phyloP scores from a whole-genome alignment of 2,797 vertebrate genomes.

The Scleropages formosus region DNA sequence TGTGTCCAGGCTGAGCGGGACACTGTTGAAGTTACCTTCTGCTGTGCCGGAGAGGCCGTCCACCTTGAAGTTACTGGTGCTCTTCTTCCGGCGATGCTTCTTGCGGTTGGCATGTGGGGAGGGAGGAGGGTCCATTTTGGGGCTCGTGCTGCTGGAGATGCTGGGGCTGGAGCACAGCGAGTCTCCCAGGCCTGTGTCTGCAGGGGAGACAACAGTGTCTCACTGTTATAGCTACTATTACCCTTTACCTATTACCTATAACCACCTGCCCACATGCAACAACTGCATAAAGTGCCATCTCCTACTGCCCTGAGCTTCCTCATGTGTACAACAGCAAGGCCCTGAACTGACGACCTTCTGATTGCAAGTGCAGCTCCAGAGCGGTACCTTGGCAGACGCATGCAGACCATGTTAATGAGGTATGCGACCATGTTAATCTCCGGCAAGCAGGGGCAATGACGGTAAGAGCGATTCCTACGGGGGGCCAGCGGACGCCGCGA shows the following conservation, averaged over 20 bases:
- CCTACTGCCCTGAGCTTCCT: too few relatives aligned
- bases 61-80: conserved; percentile 93
- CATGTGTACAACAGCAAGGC: too few relatives aligned
- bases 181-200: conserved; percentile 89
- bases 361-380: neutral
- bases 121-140: conserved; percentile 92
- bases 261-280: too few relatives aligned
- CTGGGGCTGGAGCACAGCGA: conserved; percentile 93
- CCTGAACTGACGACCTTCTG: too few relatives aligned
- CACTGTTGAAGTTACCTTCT: conserved; percentile 78
- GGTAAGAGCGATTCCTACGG: conserved; percentile 25
- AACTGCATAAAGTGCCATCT: too few relatives aligned
- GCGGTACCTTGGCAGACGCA: neutral
- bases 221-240: neutral
- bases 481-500: conserved; percentile 50
- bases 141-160: conserved; percentile 89
- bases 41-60: conserved; percentile 88
- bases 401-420: too few relatives aligned
- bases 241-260: too few relatives aligned
- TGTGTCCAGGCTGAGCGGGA: conserved; percentile 41
- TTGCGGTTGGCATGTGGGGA: conserved; percentile 96
- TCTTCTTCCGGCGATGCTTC: conserved; percentile 97
- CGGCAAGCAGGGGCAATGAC: neutral
- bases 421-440: too few relatives aligned
- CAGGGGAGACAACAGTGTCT: neutral